Evolutionary conservation across 2,797 vertebrate genomes (phyloP), one percentile per base, ranked within the genome.

Genomic region (Tangara arthus): DNA sequence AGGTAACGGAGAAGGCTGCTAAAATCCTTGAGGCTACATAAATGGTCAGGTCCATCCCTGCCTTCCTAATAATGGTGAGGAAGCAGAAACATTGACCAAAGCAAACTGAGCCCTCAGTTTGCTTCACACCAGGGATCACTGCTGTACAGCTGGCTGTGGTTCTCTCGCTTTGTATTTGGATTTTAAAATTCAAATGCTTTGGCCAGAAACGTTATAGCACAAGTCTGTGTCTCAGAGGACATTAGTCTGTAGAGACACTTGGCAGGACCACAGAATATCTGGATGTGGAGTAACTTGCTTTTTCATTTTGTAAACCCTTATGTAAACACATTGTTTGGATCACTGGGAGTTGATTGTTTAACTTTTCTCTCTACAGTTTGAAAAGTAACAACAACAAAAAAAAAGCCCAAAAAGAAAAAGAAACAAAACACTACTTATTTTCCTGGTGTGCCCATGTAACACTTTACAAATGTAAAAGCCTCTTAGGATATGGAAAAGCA

Each of bases 381-480:
- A 85, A 87, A 89, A 89, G 49, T 52, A 77, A 64, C 82, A 77
- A 56, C 49, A 55, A 41, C 8, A 26, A 57, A 41, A 66, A 42
- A 84, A 90, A 77, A 79, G 19, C 3, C 83, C 17, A 2, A 82
- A 93, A 85, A 24, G 23, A 72, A 69, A 80, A 92, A 89, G 55
- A 77, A 73, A 70, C 41, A 56, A 89, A 94, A 77, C 34, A 26
- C 15, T 65, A 28, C 52, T 95, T 90, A 50, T 61, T 90, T 94
- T 82, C 35, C 35, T 79, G 37, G 39, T 90, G 44, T 57, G 26
- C 56, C 23, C 68, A 8, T 55, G 15, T 63, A 89, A 68, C 39
- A 46, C 92, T 83, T 97, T 83, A 75, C 76, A 84, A 94, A 68
- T 94, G 63, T 46, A 89, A 88, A 96, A 89, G 44, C 79, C 35